phyloP scores from a whole-genome alignment of 2,888 invertebrate genomes.

The Drosophila suboccidentalis region DNA sequence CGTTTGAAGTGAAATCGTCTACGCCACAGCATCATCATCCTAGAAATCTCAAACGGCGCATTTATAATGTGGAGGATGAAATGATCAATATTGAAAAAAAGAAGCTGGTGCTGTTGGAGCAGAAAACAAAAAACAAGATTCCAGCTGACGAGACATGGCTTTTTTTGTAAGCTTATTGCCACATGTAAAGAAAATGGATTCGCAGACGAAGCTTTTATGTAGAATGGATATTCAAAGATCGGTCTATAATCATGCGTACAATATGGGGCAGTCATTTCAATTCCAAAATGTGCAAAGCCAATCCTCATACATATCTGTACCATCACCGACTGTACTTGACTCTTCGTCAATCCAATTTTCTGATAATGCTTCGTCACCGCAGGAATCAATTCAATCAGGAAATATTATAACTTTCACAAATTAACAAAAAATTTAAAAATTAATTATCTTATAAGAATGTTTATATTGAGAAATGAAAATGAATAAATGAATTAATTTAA shows the following conservation, averaged over 20 bases:
- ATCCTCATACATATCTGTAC: constrained; percentile 6
- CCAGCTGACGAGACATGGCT: not conserved
- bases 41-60: constrained; percentile 4
- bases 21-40: not conserved
- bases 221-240: not conserved
- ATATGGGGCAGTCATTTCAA: not conserved
- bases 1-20: not conserved
- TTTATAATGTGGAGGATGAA: constrained; percentile 2
- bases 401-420: constrained; percentile 4
- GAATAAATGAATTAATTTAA: not conserved
- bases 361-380: constrained; percentile 12
- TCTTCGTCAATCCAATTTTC: constrained; percentile 14
- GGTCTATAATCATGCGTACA: constrained; percentile 1
- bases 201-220: not conserved
- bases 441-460: not conserved
- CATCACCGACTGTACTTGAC: constrained; percentile 8
- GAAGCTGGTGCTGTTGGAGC: not conserved
- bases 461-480: not conserved
- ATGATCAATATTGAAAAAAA: constrained; percentile 11
- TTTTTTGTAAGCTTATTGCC: not conserved
- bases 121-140: constrained; percentile 5
- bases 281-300: constrained; percentile 1
- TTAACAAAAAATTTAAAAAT: not conserved
- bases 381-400: constrained; percentile 8
- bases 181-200: not conserved